phyloP scores from a whole-genome alignment of 2,113 vertebrate genomes.

The Indicator indicator region DNA sequence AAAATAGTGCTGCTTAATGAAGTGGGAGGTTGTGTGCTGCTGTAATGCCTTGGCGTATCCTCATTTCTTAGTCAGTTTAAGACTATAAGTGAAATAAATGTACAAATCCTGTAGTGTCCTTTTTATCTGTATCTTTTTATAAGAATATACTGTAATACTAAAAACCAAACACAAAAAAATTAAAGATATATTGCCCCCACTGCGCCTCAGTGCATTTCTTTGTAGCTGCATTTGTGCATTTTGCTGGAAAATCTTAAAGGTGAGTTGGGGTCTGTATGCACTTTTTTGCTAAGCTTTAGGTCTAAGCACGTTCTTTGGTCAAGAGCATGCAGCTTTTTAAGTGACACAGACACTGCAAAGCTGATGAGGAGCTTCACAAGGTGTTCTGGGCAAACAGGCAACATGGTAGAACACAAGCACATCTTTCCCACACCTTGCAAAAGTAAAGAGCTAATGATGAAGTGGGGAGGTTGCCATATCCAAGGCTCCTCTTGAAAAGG shows the following conservation, averaged over 20 bases:
- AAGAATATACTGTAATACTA: constrained; percentile 85
- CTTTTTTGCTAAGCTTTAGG: background rate
- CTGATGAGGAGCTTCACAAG: background rate
- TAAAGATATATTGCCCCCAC: constrained; percentile 78
- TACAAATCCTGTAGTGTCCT: constrained; percentile 77
- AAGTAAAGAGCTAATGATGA: background rate
- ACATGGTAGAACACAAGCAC: background rate
- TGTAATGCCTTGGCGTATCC: constrained; percentile 76
- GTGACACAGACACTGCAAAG: background rate
- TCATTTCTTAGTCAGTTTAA: constrained; percentile 74
- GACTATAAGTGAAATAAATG: constrained; percentile 73
- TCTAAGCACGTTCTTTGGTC: background rate
- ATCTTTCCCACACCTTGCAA: fast-evolving
- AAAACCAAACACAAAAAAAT: constrained; percentile 72
- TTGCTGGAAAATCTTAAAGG: background rate
- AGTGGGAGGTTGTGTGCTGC: constrained; percentile 31
- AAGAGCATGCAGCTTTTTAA: background rate
- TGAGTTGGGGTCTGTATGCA: background rate
- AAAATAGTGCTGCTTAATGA: constrained; percentile 34
- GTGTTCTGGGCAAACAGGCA: background rate
- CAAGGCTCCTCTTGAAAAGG: background rate
- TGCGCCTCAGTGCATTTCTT: background rate
- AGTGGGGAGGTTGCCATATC: background rate
- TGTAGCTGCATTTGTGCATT: background rate
- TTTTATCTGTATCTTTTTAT: constrained; percentile 81